Evolutionary conservation across 2,113 vertebrate genomes (phyloP).

Genomic region (Tupaia tana): DNA sequence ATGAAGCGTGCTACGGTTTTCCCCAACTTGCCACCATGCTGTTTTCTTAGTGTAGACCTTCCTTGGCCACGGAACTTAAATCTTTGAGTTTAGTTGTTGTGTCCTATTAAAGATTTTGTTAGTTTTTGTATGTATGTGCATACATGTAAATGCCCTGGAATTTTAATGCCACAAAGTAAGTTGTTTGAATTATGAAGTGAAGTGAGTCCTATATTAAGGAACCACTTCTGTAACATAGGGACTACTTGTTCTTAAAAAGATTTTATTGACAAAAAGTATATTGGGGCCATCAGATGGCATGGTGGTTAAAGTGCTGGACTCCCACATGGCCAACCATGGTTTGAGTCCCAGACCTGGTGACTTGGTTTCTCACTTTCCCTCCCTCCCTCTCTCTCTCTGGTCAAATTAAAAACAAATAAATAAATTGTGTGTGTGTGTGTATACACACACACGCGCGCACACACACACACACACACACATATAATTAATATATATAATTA

Average conservation of each 20-base stretch:
- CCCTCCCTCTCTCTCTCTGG: too few relatives aligned
- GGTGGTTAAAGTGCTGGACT: too few relatives aligned
- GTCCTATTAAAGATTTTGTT: neutral
- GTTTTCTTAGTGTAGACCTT: neutral
- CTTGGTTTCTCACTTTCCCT: too few relatives aligned
- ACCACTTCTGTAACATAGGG: neutral
- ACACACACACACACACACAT: too few relatives aligned
- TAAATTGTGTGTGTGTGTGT: too few relatives aligned
- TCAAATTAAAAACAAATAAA: too few relatives aligned
- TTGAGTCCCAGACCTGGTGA: too few relatives aligned
- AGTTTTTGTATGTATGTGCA: neutral
- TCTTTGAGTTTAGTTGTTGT: neutral
- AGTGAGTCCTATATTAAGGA: neutral
- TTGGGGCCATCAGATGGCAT: too few relatives aligned
- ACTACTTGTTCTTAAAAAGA: constrained; percentile 44
- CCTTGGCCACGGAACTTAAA: neutral
- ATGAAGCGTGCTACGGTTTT: neutral
- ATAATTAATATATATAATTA: neutral
- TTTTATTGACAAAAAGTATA: neutral
- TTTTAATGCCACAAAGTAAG: neutral
- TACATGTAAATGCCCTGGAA: neutral
- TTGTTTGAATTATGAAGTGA: neutral
- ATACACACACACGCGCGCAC: too few relatives aligned
- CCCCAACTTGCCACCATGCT: neutral
- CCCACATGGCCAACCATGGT: too few relatives aligned